A percentile compares a stretch with the other conserved stretches of the same genome.
These are phyloP conservation scores for Drosophila siamana DNA, from an alignment of 2,888 invertebrate genomes.

Conservation along the genomic window DNA sequence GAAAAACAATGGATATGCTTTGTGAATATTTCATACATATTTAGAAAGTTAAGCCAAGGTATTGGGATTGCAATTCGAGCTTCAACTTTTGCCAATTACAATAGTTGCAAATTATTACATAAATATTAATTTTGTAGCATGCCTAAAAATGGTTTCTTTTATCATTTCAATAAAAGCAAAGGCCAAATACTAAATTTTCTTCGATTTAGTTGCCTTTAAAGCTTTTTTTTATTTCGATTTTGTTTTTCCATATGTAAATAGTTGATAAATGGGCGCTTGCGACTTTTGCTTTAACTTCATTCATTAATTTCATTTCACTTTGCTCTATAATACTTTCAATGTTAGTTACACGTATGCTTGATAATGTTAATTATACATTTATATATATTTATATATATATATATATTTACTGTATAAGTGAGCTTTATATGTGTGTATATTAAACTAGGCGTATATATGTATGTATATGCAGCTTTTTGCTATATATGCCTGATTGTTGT, in stretches of 20 bases:
- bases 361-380: conserved; percentile 73
- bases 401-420: conserved; percentile 51
- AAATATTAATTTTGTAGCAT: conserved; percentile 50
- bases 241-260: conserved; percentile 64
- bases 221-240: conserved; percentile 66
- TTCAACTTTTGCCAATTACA: conserved; percentile 64
- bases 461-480: conserved; percentile 67
- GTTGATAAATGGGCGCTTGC: conserved; percentile 75
- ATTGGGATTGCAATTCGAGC: conserved; percentile 60
- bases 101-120: conserved; percentile 47
- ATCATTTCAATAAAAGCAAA: conserved; percentile 47
- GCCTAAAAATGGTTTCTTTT: conserved; percentile 40
- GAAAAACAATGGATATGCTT: conserved; percentile 81
- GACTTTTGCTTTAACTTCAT: conserved; percentile 61
- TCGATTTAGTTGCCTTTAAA: conserved; percentile 67
- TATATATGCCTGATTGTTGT: conserved; percentile 81
- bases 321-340: conserved; percentile 70
- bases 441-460: conserved; percentile 60
- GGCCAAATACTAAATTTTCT: conserved; percentile 57
- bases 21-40: conserved; percentile 62
- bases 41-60: conserved; percentile 52
- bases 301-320: conserved; percentile 47
- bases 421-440: conserved; percentile 64
- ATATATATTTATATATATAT: conserved; percentile 56
- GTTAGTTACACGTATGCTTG: conserved; percentile 79